Evolutionary conservation across 1,140 invertebrate species (phyloP), one percentile per base, ranked within the genome.

Genomic region (Drosophila punjabiensis): DNA sequence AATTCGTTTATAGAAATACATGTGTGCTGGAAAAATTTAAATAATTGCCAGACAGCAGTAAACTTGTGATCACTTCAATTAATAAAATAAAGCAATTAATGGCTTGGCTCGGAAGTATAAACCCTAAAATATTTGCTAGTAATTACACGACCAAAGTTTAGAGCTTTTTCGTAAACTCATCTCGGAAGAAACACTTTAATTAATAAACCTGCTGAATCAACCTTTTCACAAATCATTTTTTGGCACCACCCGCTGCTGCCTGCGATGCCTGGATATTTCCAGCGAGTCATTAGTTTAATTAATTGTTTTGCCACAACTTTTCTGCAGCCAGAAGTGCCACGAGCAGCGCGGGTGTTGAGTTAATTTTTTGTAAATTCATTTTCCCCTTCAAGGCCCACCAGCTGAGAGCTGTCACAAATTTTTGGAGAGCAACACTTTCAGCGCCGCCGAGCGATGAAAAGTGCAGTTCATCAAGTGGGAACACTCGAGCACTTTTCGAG

Each of bases 251-350:
- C 32, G 37, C 59, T 9, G 32, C 33, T 37, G 53, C 18, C 52
- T 11, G 52, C 28, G 16, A 53, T 35, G 52, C n/a, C 24, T 16
- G 20, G 68, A 63, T 55, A 76, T 76, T 89, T 89, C 66, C 47
- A 86, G 55, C 86, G 63, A 89, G 85, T 89, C 85, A 89, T 89
- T 89, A 86, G 61, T 52, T 81, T 86, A 89, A 89, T 89, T 89
- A 89, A 89, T 89, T 82, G 76, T 86, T 82, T 60, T 53, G 59
- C 39, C 66, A 58, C 64, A 82, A 78, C 59, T 71, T 79, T 58
- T 48, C 56, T 71, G 41, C 58, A 48, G 41, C 47, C 64, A 61
- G 35, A 56, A 70, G 65, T 50, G 56, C 64, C 64, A 78, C n/a
- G 13, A 58, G 37, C 76, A 79, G 59, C 50, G 65, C 6, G 35